Evolutionary conservation across 1,140 invertebrate species (phyloP).

Genomic region (Drosophila insularis): DNA sequence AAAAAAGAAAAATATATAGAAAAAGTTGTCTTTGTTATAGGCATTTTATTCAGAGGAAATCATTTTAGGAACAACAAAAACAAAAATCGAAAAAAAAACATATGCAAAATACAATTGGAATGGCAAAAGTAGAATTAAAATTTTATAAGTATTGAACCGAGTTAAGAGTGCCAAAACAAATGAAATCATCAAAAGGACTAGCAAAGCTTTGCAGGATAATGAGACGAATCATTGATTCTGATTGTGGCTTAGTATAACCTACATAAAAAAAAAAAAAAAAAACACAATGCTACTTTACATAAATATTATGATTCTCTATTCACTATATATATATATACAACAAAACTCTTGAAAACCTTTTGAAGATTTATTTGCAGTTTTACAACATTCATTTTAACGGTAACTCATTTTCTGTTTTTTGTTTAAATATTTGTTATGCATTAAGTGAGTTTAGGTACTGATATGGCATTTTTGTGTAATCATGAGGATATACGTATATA

Average conservation of each 20-base stretch:
- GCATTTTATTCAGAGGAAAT: slow-evolving; percentile 30
- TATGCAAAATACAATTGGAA: slow-evolving; percentile 30
- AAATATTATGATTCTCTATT: slow-evolving; percentile 26
- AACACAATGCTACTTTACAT: slow-evolving; percentile 36
- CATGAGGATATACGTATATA: slow-evolving; percentile 12
- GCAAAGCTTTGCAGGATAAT: slow-evolving; percentile 39
- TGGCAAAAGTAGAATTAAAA: slow-evolving; percentile 13
- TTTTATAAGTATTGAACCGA: slow-evolving; percentile 7
- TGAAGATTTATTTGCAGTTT: slow-evolving; percentile 35
- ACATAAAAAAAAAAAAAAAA: neutral
- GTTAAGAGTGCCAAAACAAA: slow-evolving; percentile 16
- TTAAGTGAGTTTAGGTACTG: neutral
- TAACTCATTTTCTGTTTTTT: neutral
- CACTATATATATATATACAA: slow-evolving; percentile 24
- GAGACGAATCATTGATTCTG: slow-evolving; percentile 1
- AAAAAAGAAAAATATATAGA: slow-evolving; percentile 75
- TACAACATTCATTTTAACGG: slow-evolving; percentile 1
- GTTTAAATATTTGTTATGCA: slow-evolving; percentile 22
- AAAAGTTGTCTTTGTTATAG: slow-evolving; percentile 64
- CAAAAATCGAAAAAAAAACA: slow-evolving; percentile 24
- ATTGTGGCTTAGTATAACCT: slow-evolving; percentile 33
- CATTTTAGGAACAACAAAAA: slow-evolving; percentile 7
- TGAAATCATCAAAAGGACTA: slow-evolving; percentile 49
- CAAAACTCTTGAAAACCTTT: slow-evolving; percentile 46
- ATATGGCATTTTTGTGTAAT: slow-evolving; percentile 76